These are phyloP conservation scores for Pyrochroa serraticornis DNA, from an alignment of 2,888 invertebrate species.

Conservation along the genomic window DNA sequence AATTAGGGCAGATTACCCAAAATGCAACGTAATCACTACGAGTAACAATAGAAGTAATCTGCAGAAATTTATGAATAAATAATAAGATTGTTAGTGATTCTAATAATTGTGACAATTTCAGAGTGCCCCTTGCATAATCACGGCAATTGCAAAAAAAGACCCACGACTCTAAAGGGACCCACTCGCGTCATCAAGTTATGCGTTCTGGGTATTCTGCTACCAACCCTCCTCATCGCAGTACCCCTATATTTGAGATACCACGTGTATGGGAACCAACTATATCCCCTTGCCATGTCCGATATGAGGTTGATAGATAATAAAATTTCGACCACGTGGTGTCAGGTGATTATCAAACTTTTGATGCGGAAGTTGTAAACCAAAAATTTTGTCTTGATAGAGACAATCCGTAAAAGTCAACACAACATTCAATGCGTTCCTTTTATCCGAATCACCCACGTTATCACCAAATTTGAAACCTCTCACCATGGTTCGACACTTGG, in stretches of 20 bases:
- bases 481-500: slow-evolving; percentile 72
- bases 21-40: too few species aligned
- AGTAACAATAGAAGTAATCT: too few species aligned
- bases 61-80: too few species aligned
- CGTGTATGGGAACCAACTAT: slow-evolving; percentile 73
- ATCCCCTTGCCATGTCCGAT: slow-evolving; percentile 76
- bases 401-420: slow-evolving; percentile 74
- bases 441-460: slow-evolving; percentile 67
- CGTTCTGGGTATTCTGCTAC: slow-evolving; percentile 68
- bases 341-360: slow-evolving; percentile 61
- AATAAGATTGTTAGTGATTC: too few species aligned
- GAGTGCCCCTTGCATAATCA: slow-evolving; percentile 43
- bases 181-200: slow-evolving; percentile 67
- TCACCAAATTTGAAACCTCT: slow-evolving; percentile 65
- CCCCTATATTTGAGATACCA: slow-evolving; percentile 75
- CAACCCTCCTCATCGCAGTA: slow-evolving; percentile 68
- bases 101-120: slow-evolving; percentile 28
- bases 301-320: slow-evolving; percentile 75
- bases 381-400: slow-evolving; percentile 57
- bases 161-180: slow-evolving; percentile 59
- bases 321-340: slow-evolving; percentile 81
- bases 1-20: too few species aligned
- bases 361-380: background rate
- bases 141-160: slow-evolving; percentile 36
- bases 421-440: slow-evolving; percentile 77